Percentiles rank a stretch among this genome's conserved stretches.
Conservation (phyloP, 2,113 vertebrate species). For the Scomber scombrus region DNA sequence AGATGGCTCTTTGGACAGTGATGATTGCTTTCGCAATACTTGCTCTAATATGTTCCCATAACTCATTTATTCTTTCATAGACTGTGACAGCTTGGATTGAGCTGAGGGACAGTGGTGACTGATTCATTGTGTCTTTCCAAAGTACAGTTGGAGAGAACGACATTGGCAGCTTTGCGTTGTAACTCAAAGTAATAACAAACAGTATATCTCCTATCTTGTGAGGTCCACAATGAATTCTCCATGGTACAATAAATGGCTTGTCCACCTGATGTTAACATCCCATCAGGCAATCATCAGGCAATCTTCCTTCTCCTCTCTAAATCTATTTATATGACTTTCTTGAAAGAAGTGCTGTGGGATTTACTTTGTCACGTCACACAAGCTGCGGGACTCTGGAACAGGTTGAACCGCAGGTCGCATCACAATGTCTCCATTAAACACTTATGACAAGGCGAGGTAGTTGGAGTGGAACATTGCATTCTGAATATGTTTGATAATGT, state of each 20-base stretch:
- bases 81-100: conserved; percentile 68
- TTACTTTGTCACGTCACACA: conserved; percentile 65
- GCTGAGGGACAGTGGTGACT: conserved; percentile 68
- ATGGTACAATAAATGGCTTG: conserved; percentile 60
- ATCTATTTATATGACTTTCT: conserved; percentile 64
- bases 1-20: conserved; percentile 45
- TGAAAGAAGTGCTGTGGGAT: conserved; percentile 52
- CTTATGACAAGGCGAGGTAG: conserved; percentile 34
- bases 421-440: conserved; percentile 50
- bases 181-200: conserved; percentile 65
- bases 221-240: conserved; percentile 66
- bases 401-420: conserved; percentile 36
- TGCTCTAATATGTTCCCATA: conserved; percentile 61
- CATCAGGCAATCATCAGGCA: conserved; percentile 67
- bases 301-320: conserved; percentile 56
- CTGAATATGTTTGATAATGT: conserved; percentile 46
- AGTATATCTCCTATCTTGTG: conserved; percentile 49
- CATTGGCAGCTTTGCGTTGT: conserved; percentile 67
- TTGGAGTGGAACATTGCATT: conserved; percentile 30
- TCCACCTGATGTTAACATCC: conserved; percentile 74
- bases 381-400: conserved; percentile 39
- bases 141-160: conserved; percentile 65
- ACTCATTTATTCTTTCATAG: conserved; percentile 71
- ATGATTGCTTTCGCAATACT: conserved; percentile 67
- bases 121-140: conserved; percentile 71